Base-by-base conservation (phyloP, 2,113 vertebrate genomes). In the Myiopsitta monachus region DNA sequence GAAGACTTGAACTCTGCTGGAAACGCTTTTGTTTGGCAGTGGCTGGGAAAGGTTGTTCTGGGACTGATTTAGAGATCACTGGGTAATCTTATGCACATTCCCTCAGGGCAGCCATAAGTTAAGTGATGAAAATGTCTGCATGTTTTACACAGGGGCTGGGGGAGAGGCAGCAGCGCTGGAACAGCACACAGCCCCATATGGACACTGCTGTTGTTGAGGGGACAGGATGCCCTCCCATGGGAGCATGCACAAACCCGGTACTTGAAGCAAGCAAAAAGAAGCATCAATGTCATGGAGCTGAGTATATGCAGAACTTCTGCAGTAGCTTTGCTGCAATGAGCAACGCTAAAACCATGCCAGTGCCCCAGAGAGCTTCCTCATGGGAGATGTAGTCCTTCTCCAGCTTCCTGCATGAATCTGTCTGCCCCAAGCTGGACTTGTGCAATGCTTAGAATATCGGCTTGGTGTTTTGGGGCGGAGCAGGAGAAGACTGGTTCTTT, bases 31-130 rank as follows among this genome's bases (percentile, higher is more conserved):
- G 84, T 92, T 95, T 83, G 72, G 66, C 90, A 92, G 57, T 79
- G 87, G 30, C 80, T 84, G 49, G 62, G 84, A 82, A 92, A 91
- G 73, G 78, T 92, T 83, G 51, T 95, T 96, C 94, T 95, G 89
- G 78, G 88, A 87, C 83, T 88, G 83, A 96, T 96, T 95, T 93
- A 88, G 79, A 49, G 76, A 92, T 43, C 73, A 31, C 62, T 94
- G 86, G 75, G 81, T 90, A 90, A 92, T 84, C 88, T 92, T 39
- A 6, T 31, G 72, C 59, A 76, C 31, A 9, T 92, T 74, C 91
- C 94, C 89, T 72, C 67, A 61, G 90, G 95, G 72, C 80, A 91
- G 73, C 75, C 49, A 0, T 87, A 90, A 93, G 93, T 59, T 61
- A n/a, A 83, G 82, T 18, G 94, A 57, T 94, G 89, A 87, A 95